Percentiles rank a stretch among this genome's conserved stretches.
phyloP scores from a whole-genome alignment of 2,797 vertebrate species.

The Pelodytes ibericus region DNA sequence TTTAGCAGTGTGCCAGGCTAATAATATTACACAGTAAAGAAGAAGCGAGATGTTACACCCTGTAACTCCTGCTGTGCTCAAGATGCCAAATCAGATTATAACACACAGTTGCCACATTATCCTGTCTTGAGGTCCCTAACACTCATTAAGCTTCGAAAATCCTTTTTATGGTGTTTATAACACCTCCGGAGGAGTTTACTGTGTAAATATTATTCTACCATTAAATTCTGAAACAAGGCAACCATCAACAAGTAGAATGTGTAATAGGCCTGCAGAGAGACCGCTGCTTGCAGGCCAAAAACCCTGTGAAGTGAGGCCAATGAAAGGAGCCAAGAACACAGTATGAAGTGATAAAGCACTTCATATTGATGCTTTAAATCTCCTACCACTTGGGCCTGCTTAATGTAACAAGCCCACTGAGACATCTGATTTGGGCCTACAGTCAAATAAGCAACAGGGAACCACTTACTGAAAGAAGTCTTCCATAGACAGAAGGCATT shows the following conservation, averaged over 20 bases:
- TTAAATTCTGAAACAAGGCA: conserved; percentile 73
- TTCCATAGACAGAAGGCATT: conserved; percentile 70
- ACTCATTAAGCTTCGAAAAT: conserved; percentile 76
- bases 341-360: conserved; percentile 76
- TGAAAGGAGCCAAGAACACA: conserved; percentile 65
- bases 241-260: conserved; percentile 71
- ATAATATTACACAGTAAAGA: conserved; percentile 60
- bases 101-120: conserved; percentile 71
- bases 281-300: conserved; percentile 57
- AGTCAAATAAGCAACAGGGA: conserved; percentile 74
- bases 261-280: conserved; percentile 61
- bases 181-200: conserved; percentile 75
- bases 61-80: conserved; percentile 62
- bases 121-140: conserved; percentile 71
- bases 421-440: conserved; percentile 74
- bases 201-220: conserved; percentile 78
- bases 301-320: conserved; percentile 62
- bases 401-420: conserved; percentile 79
- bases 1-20: conserved; percentile 53
- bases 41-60: conserved; percentile 59
- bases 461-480: conserved; percentile 76
- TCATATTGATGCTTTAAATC: conserved; percentile 70
- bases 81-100: conserved; percentile 76
- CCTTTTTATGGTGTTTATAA: conserved; percentile 75
- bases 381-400: conserved; percentile 70